A percentile compares a stretch with the other conserved stretches of the same genome.
Conservation (phyloP, 1,140 invertebrate species). For the Hyles vespertilio region DNA sequence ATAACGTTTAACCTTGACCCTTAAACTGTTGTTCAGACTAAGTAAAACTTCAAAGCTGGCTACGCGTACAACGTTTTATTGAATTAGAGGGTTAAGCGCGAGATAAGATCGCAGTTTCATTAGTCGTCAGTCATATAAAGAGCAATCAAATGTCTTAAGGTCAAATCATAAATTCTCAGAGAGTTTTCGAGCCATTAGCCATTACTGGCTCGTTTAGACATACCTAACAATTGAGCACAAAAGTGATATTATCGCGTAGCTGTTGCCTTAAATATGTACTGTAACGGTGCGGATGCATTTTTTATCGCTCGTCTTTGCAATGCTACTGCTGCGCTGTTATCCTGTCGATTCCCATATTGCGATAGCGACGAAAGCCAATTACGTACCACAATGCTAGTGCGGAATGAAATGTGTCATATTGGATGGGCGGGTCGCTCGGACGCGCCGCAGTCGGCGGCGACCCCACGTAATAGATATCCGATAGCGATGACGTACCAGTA, state of each 20-base stretch:
- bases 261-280: not conserved
- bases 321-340: no score
- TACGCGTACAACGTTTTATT: slow-evolving; percentile 31
- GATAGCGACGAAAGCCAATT: no score
- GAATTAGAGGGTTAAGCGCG: slow-evolving; percentile 23
- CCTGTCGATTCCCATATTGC: no score
- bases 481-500: slow-evolving; percentile 35
- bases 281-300: not conserved
- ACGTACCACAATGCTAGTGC: no score
- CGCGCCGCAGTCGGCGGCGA: not conserved
- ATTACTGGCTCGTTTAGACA: slow-evolving; percentile 12
- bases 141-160: slow-evolving; percentile 18
- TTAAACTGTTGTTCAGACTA: slow-evolving; percentile 22
- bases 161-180: slow-evolving; percentile 17
- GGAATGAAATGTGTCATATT: no score
- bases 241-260: not conserved
- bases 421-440: no score
- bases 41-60: slow-evolving; percentile 16
- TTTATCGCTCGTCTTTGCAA: no score
- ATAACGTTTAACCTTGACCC: slow-evolving; percentile 33
- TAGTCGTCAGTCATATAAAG: slow-evolving; percentile 13
- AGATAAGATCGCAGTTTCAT: slow-evolving; percentile 15
- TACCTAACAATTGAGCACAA: slow-evolving; percentile 1
- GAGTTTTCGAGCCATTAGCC: slow-evolving; percentile 14
- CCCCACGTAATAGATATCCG: slow-evolving; percentile 29